phyloP scores from a whole-genome alignment of 2,888 invertebrate genomes.

The Torymus tubicola region DNA sequence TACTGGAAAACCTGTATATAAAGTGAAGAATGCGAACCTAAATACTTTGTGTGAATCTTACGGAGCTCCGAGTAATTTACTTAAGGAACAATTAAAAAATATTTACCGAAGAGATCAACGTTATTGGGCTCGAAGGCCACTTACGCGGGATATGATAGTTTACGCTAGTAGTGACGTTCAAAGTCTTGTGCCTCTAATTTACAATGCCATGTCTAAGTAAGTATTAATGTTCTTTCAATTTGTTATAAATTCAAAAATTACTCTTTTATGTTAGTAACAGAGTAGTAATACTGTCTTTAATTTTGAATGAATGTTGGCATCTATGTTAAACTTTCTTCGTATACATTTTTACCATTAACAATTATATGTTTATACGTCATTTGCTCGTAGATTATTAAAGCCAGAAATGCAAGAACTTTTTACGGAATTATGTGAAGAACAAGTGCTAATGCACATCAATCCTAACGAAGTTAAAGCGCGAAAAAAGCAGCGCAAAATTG shows the following conservation, averaged over 20 bases:
- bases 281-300: not conserved
- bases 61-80: constrained; percentile 91
- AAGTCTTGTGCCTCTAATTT: constrained; percentile 90
- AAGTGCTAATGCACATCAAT: constrained; percentile 87
- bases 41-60: constrained; percentile 94
- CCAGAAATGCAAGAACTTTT: constrained; percentile 85
- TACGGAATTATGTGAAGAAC: constrained; percentile 91
- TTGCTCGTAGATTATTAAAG: constrained; percentile 80
- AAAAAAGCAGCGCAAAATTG: constrained; percentile 93
- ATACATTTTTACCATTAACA: not conserved
- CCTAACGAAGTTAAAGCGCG: constrained; percentile 91
- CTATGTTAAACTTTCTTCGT: not conserved
- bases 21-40: constrained; percentile 94
- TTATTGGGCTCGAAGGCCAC: constrained; percentile 92
- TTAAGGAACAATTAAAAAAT: constrained; percentile 93
- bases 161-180: constrained; percentile 94
- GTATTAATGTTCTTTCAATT: constrained; percentile 22
- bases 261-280: too few species aligned
- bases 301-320: not conserved
- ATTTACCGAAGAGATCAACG: constrained; percentile 90
- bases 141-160: constrained; percentile 93
- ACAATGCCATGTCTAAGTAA: constrained; percentile 83
- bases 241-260: too few species aligned
- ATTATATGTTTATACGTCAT: not conserved
- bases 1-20: constrained; percentile 93